Percentiles rank a stretch among this genome's conserved stretches.
These are phyloP conservation scores for Entomobrya multifasciata DNA, from an alignment of 2,888 invertebrate species.

Conservation along the genomic window DNA sequence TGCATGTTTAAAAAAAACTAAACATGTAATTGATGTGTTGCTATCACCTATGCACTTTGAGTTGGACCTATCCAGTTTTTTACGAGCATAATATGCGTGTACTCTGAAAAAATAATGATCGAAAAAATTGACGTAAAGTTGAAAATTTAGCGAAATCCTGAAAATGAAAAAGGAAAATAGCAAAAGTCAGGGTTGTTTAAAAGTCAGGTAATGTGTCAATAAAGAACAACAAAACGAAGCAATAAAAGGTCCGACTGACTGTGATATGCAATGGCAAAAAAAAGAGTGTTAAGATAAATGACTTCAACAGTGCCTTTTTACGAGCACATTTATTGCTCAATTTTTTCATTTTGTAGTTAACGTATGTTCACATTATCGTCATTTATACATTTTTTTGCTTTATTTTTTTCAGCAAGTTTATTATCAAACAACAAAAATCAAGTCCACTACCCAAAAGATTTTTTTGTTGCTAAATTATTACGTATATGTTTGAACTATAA, in stretches of 20 bases:
- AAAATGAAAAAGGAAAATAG: neutral
- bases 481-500: neutral
- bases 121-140: neutral
- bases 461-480: slow-evolving; percentile 22
- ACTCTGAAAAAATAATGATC: too few species aligned
- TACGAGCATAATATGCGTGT: too few species aligned
- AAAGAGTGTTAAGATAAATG: slow-evolving; percentile 60
- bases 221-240: slow-evolving; percentile 22
- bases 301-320: slow-evolving; percentile 46
- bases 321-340: slow-evolving; percentile 47
- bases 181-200: slow-evolving; percentile 24
- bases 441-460: neutral
- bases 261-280: neutral
- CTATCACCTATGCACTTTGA: too few species aligned
- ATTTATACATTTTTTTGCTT: slow-evolving; percentile 19
- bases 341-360: neutral
- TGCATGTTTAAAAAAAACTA: too few species aligned
- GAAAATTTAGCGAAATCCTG: neutral
- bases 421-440: neutral
- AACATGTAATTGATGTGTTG: too few species aligned
- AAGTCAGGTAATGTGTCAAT: slow-evolving; percentile 49
- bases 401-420: neutral
- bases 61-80: too few species aligned
- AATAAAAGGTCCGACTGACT: slow-evolving; percentile 30
- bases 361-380: slow-evolving; percentile 5